Conservation (phyloP, 2,797 vertebrate species). For the Ibycter americanus region DNA sequence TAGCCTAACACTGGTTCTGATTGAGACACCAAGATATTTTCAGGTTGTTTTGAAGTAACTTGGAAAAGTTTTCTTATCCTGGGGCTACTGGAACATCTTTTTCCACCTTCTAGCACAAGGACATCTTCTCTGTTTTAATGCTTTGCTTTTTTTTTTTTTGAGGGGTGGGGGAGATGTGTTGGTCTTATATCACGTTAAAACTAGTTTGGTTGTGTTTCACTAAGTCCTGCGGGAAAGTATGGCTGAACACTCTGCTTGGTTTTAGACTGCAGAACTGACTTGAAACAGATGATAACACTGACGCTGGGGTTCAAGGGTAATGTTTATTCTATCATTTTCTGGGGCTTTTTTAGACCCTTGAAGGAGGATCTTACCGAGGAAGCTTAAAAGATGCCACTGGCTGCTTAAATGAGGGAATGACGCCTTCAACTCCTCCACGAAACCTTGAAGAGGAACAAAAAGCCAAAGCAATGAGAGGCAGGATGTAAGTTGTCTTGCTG, state of each 20-base stretch:
- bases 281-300: neutral
- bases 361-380: constrained; percentile 89
- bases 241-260: neutral
- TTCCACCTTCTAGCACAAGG: neutral
- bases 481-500: constrained; percentile 85
- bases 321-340: neutral
- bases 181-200: neutral
- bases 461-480: constrained; percentile 93
- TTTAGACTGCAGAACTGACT: neutral
- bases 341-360: constrained; percentile 82
- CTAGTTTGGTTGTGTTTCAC: neutral
- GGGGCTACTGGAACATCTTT: neutral
- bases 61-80: neutral
- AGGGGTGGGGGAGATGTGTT: too few relatives aligned
- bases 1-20: neutral
- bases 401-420: constrained; percentile 80
- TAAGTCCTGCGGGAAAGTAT: neutral
- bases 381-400: constrained; percentile 78
- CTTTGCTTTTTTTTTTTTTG: neutral
- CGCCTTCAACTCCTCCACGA: constrained; percentile 83
- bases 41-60: neutral
- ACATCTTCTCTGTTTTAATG: neutral
- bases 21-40: neutral
- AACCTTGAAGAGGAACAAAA: constrained; percentile 94
- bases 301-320: neutral